Conservation (phyloP, 2,888 invertebrate species). For the Fissipunctia ypsillon region DNA sequence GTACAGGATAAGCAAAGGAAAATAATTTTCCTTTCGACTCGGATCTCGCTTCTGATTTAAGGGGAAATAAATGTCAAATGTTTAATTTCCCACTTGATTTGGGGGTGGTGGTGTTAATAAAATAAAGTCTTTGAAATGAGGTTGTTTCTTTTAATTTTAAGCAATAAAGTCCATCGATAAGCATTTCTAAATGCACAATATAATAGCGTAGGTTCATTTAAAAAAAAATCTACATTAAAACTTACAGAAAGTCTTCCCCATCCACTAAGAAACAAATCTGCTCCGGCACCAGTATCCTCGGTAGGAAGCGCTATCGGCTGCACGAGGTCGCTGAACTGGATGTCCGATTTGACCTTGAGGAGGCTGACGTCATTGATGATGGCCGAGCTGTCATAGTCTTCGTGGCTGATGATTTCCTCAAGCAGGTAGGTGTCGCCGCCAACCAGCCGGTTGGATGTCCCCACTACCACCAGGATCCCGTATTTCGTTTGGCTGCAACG, state of each 20-base stretch:
- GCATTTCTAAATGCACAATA: no score
- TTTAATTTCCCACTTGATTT: constrained; percentile 43
- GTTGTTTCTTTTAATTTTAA: background rate
- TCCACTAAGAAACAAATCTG: constrained; percentile 82
- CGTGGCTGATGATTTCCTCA: constrained; percentile 81
- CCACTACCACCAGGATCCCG: constrained; percentile 81
- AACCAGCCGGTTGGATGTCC: constrained; percentile 83
- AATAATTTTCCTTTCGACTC: background rate
- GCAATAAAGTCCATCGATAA: no score
- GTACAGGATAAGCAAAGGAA: background rate
- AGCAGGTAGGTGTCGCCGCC: constrained; percentile 84
- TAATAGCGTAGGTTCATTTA: no score
- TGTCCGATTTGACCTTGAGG: constrained; percentile 75
- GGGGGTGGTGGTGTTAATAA: background rate
- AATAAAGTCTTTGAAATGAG: constrained; percentile 17
- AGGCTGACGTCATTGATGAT: constrained; percentile 87
- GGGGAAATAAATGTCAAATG: constrained; percentile 17
- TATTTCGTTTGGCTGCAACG: constrained; percentile 68
- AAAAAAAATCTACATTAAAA: background rate
- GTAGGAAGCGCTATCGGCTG: constrained; percentile 81
- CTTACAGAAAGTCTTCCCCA: constrained; percentile 88
- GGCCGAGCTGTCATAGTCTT: constrained; percentile 76
- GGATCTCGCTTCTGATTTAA: constrained; percentile 18
- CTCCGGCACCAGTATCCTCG: constrained; percentile 76
- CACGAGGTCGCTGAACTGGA: constrained; percentile 78